These are phyloP conservation scores for Blera fallax DNA, from an alignment of 2,888 invertebrate species.

Conservation along the genomic window DNA sequence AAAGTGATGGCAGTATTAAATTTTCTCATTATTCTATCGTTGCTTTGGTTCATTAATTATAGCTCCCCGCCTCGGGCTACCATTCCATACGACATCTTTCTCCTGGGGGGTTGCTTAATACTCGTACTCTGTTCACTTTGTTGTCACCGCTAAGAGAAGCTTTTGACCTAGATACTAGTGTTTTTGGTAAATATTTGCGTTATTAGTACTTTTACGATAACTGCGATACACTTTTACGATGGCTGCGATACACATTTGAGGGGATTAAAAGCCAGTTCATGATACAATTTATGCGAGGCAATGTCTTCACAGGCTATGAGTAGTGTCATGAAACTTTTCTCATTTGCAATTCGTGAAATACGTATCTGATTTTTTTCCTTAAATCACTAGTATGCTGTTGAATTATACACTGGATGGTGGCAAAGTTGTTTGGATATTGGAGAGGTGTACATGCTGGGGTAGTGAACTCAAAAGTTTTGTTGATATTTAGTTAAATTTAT, in stretches of 20 bases:
- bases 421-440: too few relatives aligned
- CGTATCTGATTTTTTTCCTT: neutral
- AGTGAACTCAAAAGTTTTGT: neutral
- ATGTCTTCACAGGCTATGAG: neutral
- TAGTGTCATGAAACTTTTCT: neutral
- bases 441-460: neutral
- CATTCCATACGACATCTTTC: neutral
- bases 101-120: neutral
- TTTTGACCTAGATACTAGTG: neutral
- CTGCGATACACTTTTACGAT: neutral
- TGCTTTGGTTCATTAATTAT: neutral
- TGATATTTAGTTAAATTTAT: neutral
- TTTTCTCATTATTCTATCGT: neutral
- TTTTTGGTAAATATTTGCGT: neutral
- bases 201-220: neutral
- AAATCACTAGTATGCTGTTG: too few relatives aligned
- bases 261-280: neutral
- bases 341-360: neutral
- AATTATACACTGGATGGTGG: too few relatives aligned
- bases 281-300: neutral
- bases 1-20: neutral
- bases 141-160: neutral
- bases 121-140: neutral
- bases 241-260: neutral
- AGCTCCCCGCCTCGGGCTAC: neutral